A percentile compares a stretch with the other conserved stretches of the same genome.
These are phyloP conservation scores for Tromatobia lineatoria DNA, from an alignment of 2,888 invertebrate species.

Conservation along the genomic window DNA sequence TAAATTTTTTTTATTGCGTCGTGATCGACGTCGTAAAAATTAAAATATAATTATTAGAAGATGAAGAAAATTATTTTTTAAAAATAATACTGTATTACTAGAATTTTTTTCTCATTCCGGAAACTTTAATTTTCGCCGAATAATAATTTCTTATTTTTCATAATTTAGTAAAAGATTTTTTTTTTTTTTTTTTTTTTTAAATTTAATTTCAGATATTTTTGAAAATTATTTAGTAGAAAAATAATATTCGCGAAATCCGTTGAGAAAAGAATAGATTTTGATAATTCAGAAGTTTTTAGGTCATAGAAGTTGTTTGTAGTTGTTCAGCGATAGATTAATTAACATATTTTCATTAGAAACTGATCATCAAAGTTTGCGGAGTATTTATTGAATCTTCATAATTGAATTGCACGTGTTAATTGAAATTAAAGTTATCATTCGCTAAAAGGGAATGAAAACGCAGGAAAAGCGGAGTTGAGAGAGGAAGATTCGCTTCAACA, in stretches of 20 bases:
- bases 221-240: too few relatives aligned
- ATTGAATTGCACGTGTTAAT: conserved; percentile 1
- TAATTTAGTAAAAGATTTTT: neutral
- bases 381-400: neutral
- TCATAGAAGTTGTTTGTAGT: too few relatives aligned
- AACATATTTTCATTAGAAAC: neutral
- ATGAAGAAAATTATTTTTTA: too few relatives aligned
- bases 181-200: neutral
- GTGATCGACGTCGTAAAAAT: neutral
- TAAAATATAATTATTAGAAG: too few relatives aligned
- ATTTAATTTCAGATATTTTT: neutral
- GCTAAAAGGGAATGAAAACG: neutral
- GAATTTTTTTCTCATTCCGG: neutral
- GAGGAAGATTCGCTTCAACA: conserved; percentile 46
- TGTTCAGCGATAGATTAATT: neutral
- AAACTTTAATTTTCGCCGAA: neutral
- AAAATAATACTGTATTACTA: too few relatives aligned
- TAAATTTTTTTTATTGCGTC: neutral
- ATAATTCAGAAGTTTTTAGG: too few relatives aligned
- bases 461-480: neutral
- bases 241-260: too few relatives aligned
- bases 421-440: neutral
- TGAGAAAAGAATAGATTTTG: too few relatives aligned
- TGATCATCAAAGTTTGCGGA: neutral
- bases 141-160: neutral